Evolutionary conservation across 2,797 vertebrate genomes (phyloP).

Genomic region (Danio tinwini): DNA sequence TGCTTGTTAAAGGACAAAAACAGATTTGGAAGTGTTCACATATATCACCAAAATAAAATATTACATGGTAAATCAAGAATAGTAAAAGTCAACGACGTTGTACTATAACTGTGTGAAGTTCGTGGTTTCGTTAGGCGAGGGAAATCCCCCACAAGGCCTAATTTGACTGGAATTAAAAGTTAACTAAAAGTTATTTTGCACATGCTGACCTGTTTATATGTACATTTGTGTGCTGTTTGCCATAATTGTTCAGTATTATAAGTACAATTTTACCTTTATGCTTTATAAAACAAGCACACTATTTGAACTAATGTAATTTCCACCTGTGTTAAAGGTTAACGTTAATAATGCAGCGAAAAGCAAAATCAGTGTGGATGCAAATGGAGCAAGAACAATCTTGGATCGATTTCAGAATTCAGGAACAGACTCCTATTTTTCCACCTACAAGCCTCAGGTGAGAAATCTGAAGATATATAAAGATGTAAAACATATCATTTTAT

Average conservation of each 20-base stretch:
- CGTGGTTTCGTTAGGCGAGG: neutral
- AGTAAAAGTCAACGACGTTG: neutral
- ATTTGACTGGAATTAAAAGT: neutral
- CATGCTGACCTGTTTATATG: neutral
- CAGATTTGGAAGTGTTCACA: neutral
- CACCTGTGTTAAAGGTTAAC: conserved; percentile 39
- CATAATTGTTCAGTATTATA: neutral
- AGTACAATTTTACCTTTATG: neutral
- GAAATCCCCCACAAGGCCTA: conserved; percentile 18
- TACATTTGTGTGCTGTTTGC: neutral
- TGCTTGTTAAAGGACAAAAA: neutral
- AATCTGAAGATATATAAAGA: neutral
- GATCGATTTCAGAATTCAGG: conserved; percentile 61
- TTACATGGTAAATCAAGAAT: neutral
- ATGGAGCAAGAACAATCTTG: conserved; percentile 67
- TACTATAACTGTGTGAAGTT: neutral
- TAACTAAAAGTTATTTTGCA: neutral
- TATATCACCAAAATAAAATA: neutral
- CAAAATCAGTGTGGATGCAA: conserved; percentile 57
- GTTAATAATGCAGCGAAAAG: conserved; percentile 63
- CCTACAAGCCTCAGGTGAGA: conserved; percentile 61
- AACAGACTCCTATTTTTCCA: conserved; percentile 65
- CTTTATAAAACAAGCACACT: neutral
- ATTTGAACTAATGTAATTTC: neutral
- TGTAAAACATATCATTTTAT: too few relatives aligned